Conservation (phyloP, 2,797 vertebrate species). For the Anguilla obscura region DNA sequence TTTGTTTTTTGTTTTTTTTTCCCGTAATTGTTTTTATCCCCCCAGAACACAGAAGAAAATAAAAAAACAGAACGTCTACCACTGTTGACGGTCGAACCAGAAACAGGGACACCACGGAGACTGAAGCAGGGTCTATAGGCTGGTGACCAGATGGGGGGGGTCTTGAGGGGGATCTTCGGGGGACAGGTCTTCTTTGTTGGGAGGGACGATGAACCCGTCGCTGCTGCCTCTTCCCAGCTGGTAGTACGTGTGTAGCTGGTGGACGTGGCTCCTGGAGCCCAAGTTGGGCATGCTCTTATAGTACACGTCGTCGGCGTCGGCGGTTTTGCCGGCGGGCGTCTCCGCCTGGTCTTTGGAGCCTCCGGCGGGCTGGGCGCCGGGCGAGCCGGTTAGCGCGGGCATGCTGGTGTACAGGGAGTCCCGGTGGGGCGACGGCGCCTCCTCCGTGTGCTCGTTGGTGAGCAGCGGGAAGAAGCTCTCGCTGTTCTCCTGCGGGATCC, state of each 20-base stretch:
- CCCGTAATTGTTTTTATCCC: background rate
- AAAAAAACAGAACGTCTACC: conserved; percentile 74
- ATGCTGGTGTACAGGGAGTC: conserved; percentile 97
- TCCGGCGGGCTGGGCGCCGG: conserved; percentile 61
- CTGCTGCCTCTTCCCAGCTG: conserved; percentile 96
- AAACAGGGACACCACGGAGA: conserved; percentile 63
- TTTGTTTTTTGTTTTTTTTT: conserved; percentile 56
- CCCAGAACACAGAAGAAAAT: conserved; percentile 75
- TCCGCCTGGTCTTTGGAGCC: conserved; percentile 73
- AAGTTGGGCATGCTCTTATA: conserved; percentile 99
- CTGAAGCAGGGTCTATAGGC: conserved; percentile 83
- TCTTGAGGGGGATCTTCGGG: conserved; percentile 81
- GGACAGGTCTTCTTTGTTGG: conserved; percentile 86
- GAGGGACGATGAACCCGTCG: conserved; percentile 91
- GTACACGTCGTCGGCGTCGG: conserved; percentile 88
- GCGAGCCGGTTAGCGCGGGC: conserved; percentile 84
- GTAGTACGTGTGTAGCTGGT: conserved; percentile 96
- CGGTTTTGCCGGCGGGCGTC: conserved; percentile 65
- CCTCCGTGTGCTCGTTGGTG: conserved; percentile 88
- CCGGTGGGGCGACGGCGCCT: conserved; percentile 84
- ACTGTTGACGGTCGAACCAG: conserved; percentile 78
- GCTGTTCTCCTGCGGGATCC: conserved; percentile 94
- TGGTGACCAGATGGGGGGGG: conserved; percentile 94
- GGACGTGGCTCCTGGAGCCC: conserved; percentile 89
- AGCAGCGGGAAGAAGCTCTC: conserved; percentile 96